Percentiles rank a stretch among this genome's conserved stretches.
phyloP scores from a whole-genome alignment of 2,113 vertebrate species.

The Rostratula benghalensis region DNA sequence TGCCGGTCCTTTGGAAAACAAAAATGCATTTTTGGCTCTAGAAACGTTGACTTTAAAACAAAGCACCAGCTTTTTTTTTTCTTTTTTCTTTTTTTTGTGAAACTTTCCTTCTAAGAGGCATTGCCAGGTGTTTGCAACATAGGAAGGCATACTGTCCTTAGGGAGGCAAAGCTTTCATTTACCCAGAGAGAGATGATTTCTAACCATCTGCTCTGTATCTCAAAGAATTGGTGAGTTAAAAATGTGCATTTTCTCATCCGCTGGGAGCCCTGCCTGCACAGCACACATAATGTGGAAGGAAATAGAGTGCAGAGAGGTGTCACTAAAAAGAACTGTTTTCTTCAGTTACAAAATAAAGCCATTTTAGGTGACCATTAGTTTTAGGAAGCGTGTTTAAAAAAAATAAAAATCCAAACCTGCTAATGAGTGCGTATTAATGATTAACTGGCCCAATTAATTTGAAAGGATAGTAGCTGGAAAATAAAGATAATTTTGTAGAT shows the following conservation, averaged over 20 bases:
- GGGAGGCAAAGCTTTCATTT: constrained; percentile 40
- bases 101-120: neutral
- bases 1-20: rapidly evolving
- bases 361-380: neutral
- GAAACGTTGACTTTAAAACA: neutral
- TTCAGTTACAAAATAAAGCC: neutral
- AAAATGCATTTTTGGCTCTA: neutral
- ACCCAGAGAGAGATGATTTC: constrained; percentile 23
- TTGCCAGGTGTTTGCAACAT: constrained; percentile 45
- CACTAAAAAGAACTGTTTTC: neutral
- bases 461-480: neutral
- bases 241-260: neutral
- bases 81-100: neutral
- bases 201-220: constrained; percentile 61
- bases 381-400: neutral
- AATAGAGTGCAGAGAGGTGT: neutral
- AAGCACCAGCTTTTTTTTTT: neutral
- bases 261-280: neutral
- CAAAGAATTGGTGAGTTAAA: constrained; percentile 33
- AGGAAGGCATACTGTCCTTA: neutral
- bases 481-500: neutral
- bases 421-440: neutral
- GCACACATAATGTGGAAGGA: neutral
- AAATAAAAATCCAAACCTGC: neutral
- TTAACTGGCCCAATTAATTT: neutral